Evolutionary conservation across 2,113 vertebrate genomes (phyloP).

Genomic region (Anhinga anhinga): DNA sequence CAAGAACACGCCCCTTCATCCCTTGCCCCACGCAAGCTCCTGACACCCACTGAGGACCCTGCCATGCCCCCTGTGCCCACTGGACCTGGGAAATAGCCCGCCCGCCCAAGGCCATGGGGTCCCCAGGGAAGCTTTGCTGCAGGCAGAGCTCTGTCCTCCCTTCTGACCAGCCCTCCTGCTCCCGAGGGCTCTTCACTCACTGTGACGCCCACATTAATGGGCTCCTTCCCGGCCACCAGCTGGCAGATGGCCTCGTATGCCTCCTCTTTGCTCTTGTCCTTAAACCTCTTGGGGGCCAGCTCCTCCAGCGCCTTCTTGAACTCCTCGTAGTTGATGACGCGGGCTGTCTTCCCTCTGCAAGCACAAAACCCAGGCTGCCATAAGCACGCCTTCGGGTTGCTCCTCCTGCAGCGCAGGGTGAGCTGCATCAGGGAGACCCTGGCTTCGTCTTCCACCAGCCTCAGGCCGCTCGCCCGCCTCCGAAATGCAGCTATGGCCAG

Average conservation of each 20-base stretch:
- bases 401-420: not conserved
- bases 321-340: slow-evolving; percentile 90
- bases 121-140: accelerated
- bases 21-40: not conserved
- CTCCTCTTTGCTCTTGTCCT: slow-evolving; percentile 89
- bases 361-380: not conserved
- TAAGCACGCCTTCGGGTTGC: accelerated
- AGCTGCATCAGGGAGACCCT: not conserved
- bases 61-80: accelerated
- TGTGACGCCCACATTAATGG: slow-evolving; percentile 86
- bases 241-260: slow-evolving; percentile 81
- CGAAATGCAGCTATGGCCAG: accelerated
- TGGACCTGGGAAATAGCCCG: not conserved
- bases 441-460: not conserved
- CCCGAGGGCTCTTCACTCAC: slow-evolving; percentile 73
- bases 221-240: slow-evolving; percentile 88
- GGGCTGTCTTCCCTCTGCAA: slow-evolving; percentile 86
- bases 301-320: slow-evolving; percentile 90
- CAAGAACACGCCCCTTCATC: not conserved
- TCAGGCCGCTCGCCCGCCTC: accelerated
- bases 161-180: not conserved
- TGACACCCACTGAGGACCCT: not conserved
- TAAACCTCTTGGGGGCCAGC: slow-evolving; percentile 88
- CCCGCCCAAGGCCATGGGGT: not conserved
- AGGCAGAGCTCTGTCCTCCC: not conserved